Percentiles rank a stretch among this genome's conserved stretches.
phyloP scores from a whole-genome alignment of 2,113 vertebrate species.

The Menidia beryllina region DNA sequence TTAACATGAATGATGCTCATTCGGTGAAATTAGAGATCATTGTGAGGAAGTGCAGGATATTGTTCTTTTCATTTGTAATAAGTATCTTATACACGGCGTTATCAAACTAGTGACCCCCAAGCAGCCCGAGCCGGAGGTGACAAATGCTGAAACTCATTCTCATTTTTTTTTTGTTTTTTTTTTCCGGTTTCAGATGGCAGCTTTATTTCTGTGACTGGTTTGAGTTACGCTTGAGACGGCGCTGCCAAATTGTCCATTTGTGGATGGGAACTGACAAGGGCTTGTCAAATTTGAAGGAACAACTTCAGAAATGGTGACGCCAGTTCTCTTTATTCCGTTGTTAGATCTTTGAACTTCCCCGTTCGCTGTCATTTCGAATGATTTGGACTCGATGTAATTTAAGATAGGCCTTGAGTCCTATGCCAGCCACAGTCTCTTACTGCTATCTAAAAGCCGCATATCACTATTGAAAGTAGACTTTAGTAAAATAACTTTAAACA shows the following conservation, averaged over 20 bases:
- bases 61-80: not conserved
- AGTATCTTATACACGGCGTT: not conserved
- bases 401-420: not conserved
- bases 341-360: conserved; percentile 29
- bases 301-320: conserved; percentile 14
- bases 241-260: conserved; percentile 32
- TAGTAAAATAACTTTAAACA: not conserved
- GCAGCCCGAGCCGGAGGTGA: not conserved
- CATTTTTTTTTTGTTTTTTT: too few relatives aligned
- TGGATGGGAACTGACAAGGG: conserved; percentile 1
- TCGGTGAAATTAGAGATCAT: conserved; percentile 1
- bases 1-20: conserved; percentile 29
- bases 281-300: conserved; percentile 27
- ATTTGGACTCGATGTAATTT: conserved; percentile 21
- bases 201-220: conserved; percentile 20
- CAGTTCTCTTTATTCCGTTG: conserved; percentile 15
- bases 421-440: not conserved
- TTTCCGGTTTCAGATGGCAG: not conserved
- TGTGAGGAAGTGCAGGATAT: conserved; percentile 4
- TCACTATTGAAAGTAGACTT: not conserved
- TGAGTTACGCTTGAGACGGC: conserved; percentile 27
- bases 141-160: conserved; percentile 2
- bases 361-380: conserved; percentile 19
- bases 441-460: not conserved
- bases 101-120: not conserved